These are phyloP conservation scores for Euborellia annulipes DNA, from an alignment of 1,140 invertebrate genomes.

Conservation along the genomic window DNA sequence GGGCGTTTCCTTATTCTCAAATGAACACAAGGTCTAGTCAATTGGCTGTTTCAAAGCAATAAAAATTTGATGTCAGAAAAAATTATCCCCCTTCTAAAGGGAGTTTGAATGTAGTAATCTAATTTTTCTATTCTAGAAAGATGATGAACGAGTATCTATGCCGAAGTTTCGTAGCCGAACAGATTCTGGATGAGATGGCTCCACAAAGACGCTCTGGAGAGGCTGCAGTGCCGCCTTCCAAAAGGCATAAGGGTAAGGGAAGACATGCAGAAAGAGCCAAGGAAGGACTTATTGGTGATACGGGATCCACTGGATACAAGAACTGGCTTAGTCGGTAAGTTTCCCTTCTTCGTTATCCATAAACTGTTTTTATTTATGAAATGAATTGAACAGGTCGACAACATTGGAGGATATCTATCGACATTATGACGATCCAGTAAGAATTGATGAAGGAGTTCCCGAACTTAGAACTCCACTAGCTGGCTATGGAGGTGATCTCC, in stretches of 20 bases:
- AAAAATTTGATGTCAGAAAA: background rate
- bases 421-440: conserved; percentile 27
- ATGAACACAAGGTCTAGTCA: background rate
- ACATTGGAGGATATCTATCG: conserved; percentile 42
- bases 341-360: too few relatives aligned
- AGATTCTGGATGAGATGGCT: conserved; percentile 44
- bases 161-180: conserved; percentile 46
- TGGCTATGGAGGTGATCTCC: too few relatives aligned
- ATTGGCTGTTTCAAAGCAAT: background rate
- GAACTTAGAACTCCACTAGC: too few relatives aligned
- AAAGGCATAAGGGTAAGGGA: conserved; percentile 17
- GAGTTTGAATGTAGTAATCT: background rate
- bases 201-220: conserved; percentile 29
- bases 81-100: background rate
- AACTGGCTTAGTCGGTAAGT: conserved; percentile 48
- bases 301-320: conserved; percentile 47
- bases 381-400: conserved; percentile 31
- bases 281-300: conserved; percentile 40
- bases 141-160: conserved; percentile 59
- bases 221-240: conserved; percentile 6
- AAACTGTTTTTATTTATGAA: too few relatives aligned
- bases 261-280: conserved; percentile 22
- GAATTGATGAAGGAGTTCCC: too few relatives aligned
- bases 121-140: conserved; percentile 29
- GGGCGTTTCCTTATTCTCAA: too few relatives aligned